A percentile compares a stretch with the other conserved stretches of the same genome.
phyloP scores from a whole-genome alignment of 1,140 invertebrate species.

The Laupala kohalensis region DNA sequence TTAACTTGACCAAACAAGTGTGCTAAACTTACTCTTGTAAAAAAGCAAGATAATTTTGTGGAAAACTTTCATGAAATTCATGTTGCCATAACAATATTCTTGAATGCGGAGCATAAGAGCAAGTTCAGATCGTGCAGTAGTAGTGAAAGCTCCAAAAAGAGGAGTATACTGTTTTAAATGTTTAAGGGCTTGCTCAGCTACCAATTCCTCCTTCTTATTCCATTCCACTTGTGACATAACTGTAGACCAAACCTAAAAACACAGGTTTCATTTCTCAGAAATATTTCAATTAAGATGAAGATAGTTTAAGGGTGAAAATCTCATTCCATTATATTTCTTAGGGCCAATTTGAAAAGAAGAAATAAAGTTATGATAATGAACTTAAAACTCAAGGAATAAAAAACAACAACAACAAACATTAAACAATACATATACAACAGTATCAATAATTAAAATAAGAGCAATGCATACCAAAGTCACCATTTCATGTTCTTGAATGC shows the following conservation, averaged over 20 bases:
- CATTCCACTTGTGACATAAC: constrained; percentile 91
- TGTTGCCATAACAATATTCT: constrained; percentile 96
- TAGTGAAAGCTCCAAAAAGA: constrained; percentile 74
- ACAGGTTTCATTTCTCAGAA: no score
- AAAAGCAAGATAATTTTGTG: constrained; percentile 91
- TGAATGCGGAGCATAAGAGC: constrained; percentile 81
- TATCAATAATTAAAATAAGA: background rate
- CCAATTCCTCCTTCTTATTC: constrained; percentile 95
- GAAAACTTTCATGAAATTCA: constrained; percentile 98
- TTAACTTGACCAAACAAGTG: background rate
- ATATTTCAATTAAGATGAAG: no score
- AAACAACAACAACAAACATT: no score
- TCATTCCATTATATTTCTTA: no score
- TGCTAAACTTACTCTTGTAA: constrained; percentile 65
- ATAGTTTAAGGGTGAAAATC: no score
- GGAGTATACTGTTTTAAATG: constrained; percentile 74
- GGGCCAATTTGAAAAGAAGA: no score
- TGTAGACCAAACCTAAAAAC: constrained; percentile 67
- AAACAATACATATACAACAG: no score
- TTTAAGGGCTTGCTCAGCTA: constrained; percentile 86
- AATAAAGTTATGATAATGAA: no score
- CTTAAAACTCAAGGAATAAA: no score
- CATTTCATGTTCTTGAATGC: constrained; percentile 80
- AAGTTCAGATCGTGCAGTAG: constrained; percentile 70
- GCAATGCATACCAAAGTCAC: constrained; percentile 39